Evolutionary conservation across 2,797 vertebrate genomes (phyloP).

Genomic region (Sebastes nivosus): DNA sequence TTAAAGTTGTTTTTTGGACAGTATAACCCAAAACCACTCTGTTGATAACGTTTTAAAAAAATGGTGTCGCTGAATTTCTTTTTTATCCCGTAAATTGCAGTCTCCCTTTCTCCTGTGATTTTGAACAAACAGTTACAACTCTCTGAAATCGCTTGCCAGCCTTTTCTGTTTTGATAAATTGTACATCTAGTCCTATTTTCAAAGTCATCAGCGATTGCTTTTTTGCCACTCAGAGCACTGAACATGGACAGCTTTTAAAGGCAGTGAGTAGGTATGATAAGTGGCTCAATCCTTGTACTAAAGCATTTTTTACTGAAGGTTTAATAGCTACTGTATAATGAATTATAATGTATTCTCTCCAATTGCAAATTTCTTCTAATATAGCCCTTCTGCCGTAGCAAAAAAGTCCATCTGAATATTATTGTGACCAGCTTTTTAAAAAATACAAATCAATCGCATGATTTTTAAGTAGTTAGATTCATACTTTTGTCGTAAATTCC

Average conservation of each 20-base stretch:
- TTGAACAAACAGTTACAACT: conserved; percentile 78
- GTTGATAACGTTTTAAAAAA: conserved; percentile 33
- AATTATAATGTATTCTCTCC: conserved; percentile 88
- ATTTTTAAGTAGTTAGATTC: conserved; percentile 80
- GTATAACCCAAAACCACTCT: conserved; percentile 19
- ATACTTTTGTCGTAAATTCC: conserved; percentile 72
- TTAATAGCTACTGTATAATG: conserved; percentile 87
- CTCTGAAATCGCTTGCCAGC: conserved; percentile 67
- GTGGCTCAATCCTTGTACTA: conserved; percentile 85
- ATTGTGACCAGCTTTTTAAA: conserved; percentile 83
- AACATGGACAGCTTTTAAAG: conserved; percentile 86
- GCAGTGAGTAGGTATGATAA: conserved; percentile 84
- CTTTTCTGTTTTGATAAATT: conserved; percentile 81
- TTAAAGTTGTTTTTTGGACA: background rate
- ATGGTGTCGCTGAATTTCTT: conserved; percentile 11
- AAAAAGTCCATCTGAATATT: conserved; percentile 80
- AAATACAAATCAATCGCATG: conserved; percentile 84
- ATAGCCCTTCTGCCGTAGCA: conserved; percentile 67
- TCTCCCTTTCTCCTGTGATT: conserved; percentile 61
- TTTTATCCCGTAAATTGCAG: conserved; percentile 53
- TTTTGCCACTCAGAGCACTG: conserved; percentile 83
- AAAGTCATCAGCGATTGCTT: conserved; percentile 82
- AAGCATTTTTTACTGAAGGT: conserved; percentile 85
- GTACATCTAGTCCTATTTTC: conserved; percentile 84
- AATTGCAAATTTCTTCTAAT: conserved; percentile 85